A percentile compares a stretch with the other conserved stretches of the same genome.
phyloP scores from a whole-genome alignment of 2,797 vertebrate species.

The Silurus lanzhouensis region DNA sequence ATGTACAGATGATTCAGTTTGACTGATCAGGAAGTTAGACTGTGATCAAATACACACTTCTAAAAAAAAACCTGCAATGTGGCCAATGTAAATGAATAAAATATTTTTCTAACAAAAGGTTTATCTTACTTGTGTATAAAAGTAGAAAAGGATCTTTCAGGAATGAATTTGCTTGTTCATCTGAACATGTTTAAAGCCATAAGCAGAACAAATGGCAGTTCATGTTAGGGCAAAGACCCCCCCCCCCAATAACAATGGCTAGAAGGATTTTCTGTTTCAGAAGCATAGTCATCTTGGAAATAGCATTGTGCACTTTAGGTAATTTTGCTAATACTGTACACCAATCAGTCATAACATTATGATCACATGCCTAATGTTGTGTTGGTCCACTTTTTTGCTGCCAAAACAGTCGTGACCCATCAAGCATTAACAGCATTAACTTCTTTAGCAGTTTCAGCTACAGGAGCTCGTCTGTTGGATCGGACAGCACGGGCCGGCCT shows the following conservation, averaged over 20 bases:
- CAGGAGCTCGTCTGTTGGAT: no score
- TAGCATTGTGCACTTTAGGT: slow-evolving; percentile 2
- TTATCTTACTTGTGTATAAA: neutral
- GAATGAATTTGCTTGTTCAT: slow-evolving; percentile 33
- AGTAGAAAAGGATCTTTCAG: slow-evolving; percentile 18
- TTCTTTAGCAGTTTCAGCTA: no score
- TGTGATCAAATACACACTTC: neutral
- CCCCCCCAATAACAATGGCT: slow-evolving; percentile 20
- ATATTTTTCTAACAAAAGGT: neutral
- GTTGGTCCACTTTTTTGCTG: no score
- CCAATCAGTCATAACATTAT: no score
- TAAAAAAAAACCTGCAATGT: neutral
- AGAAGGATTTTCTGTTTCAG: slow-evolving; percentile 17
- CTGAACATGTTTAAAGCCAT: slow-evolving; percentile 25
- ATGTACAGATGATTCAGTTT: neutral
- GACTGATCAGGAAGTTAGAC: neutral
- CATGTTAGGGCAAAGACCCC: slow-evolving; percentile 47
- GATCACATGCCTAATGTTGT: no score
- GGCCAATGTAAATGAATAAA: neutral
- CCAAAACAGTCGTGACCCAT: no score
- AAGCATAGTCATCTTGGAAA: slow-evolving; percentile 14
- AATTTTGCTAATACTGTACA: no score
- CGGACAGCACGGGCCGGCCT: no score
- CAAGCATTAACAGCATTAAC: no score
- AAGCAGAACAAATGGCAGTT: slow-evolving; percentile 34